Evolutionary conservation across 1,140 invertebrate species (phyloP), one percentile per base, ranked within the genome.

Genomic region (Andricus grossulariae): DNA sequence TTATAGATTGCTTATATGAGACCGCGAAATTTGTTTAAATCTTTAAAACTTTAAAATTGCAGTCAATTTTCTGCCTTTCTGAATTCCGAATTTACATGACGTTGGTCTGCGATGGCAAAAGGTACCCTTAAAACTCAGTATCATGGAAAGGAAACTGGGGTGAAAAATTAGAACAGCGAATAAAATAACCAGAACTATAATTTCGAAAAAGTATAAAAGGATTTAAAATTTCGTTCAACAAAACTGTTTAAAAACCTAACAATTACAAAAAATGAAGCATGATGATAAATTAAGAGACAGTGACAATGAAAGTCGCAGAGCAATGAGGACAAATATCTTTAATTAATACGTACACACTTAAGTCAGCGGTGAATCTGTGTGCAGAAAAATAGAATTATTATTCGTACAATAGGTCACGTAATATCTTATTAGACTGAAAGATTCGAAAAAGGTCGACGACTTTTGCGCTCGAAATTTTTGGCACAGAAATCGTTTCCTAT

Each of bases 321-420:
- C 60, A 66, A 66, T 66, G 25, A 66, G 39, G 21, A 66, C 60
- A 66, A 66, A 39, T 45, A 66, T 66, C 60, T 66, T 66, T 66
- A 66, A 66, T 66, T 66, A 66, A 8, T 66, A 66, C 25, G 25
- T 66, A 66, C 60, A 66, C 32, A 66, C 12, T 39, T 66, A 66
- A 66, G 60, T 66, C 60, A 66, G 60, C 16, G 25, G 16, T 66
- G 32, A 39, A 66, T 66, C 12, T 66, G 60, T 66, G 60, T 66
- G 60, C 60, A 66, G 60, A 66, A 66, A 66, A 66, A 66, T 66
- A 66, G 60, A 66, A 66, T 66, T 66, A 66, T 66, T 66, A 66
- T 66, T 39, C 60, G 60, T 66, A 66, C 25, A 45, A 66, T 66
- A 66, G 57, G 1, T 66, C 15, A 25, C 57, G 25, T 66, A 66